Conservation (phyloP, 2,888 invertebrate genomes). For the Hemithea aestivaria region DNA sequence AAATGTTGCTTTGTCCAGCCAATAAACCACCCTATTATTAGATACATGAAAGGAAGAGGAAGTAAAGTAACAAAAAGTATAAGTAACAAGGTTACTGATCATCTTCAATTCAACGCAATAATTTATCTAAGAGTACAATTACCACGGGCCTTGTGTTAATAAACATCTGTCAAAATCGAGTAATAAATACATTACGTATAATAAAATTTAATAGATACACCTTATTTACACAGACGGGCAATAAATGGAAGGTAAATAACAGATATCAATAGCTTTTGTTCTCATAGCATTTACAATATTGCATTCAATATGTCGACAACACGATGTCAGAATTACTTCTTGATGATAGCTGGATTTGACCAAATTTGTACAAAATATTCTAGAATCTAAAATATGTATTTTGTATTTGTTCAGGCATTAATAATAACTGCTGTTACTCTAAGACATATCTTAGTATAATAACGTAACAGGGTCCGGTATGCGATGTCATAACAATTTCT, state of each 20-base stretch:
- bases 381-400: too few relatives aligned
- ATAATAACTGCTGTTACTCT: too few relatives aligned
- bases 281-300: slow-evolving; percentile 1
- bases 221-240: slow-evolving; percentile 9
- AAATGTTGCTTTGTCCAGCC: slow-evolving; percentile 2
- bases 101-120: slow-evolving; percentile 30
- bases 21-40: slow-evolving; percentile 7
- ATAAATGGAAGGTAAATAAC: too few relatives aligned
- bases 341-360: too few relatives aligned
- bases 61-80: slow-evolving; percentile 36
- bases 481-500: too few relatives aligned
- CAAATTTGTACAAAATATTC: too few relatives aligned
- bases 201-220: slow-evolving; percentile 6
- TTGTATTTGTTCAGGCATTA: too few relatives aligned
- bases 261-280: neutral
- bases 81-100: slow-evolving; percentile 38
- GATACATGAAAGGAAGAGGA: slow-evolving; percentile 43
- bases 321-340: too few relatives aligned
- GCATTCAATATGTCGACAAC: too few relatives aligned
- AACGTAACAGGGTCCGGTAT: too few relatives aligned
- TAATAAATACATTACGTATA: slow-evolving; percentile 11
- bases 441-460: too few relatives aligned
- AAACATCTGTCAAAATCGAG: slow-evolving; percentile 24
- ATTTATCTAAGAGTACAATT: slow-evolving; percentile 27
- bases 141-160: slow-evolving; percentile 27